These are phyloP conservation scores for Umimayanthus chanpuru DNA, from an alignment of 92 coral and sea anemone species.

Conservation along the genomic window DNA sequence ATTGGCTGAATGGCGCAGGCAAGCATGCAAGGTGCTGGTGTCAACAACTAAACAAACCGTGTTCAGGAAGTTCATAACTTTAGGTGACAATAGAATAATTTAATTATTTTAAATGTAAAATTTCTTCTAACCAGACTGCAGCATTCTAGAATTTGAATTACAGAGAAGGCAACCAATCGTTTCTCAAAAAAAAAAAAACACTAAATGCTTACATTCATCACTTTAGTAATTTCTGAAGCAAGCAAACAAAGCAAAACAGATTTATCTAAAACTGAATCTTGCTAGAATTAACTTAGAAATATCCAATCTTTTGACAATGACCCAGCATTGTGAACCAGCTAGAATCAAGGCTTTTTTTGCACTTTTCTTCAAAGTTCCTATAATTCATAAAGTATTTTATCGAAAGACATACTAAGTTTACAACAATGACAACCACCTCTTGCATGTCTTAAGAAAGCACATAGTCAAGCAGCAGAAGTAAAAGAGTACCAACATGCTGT, in stretches of 20 bases:
- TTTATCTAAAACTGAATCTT: not conserved
- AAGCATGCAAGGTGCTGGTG: constrained; percentile 86
- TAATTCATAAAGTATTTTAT: not conserved
- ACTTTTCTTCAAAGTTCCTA: not conserved
- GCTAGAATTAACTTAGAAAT: not conserved
- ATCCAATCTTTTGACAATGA: not conserved
- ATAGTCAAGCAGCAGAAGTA: not conserved
- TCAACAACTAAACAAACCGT: constrained; percentile 43
- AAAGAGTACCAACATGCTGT: constrained; percentile 37
- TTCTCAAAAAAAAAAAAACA: too few species aligned
- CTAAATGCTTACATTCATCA: too few species aligned
- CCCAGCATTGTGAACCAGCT: not conserved
- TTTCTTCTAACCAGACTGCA: not conserved
- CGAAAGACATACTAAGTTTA: not conserved
- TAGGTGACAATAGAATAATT: not conserved
- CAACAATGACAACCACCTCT: constrained; percentile 29
- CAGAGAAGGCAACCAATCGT: too few species aligned
- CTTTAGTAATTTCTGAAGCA: not conserved
- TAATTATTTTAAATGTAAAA: not conserved
- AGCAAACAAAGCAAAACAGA: not conserved
- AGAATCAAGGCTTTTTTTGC: not conserved
- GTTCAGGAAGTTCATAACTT: not conserved
- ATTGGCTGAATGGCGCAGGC: constrained; percentile 84
- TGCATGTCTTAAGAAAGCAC: not conserved
- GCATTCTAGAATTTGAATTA: not conserved